These are phyloP conservation scores for Minunthozetes semirufus DNA, from an alignment of 2,888 invertebrate genomes.

Conservation along the genomic window DNA sequence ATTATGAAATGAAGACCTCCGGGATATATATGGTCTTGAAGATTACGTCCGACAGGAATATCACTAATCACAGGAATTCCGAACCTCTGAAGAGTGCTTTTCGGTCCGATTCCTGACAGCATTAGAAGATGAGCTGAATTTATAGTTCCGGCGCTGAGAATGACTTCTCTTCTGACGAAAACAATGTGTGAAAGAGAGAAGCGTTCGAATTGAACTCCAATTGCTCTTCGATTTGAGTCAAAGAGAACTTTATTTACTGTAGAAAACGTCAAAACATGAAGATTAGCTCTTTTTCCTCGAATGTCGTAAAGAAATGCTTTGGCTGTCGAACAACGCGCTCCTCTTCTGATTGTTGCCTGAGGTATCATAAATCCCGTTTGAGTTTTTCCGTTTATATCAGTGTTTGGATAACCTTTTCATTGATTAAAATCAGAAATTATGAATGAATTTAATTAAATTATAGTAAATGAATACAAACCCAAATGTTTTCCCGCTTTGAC, in stretches of 20 bases:
- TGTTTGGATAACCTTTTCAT: conserved; percentile 42
- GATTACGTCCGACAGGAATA: conserved; percentile 53
- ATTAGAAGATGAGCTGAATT: conserved; percentile 46
- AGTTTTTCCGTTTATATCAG: conserved; percentile 42
- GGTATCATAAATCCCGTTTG: conserved; percentile 69
- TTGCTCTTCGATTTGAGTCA: conserved; percentile 62
- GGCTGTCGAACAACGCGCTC: conserved; percentile 76
- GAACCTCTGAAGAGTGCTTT: conserved; percentile 46
- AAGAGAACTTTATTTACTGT: conserved; percentile 62
- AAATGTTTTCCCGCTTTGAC: conserved; percentile 40
- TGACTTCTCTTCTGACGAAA: conserved; percentile 42
- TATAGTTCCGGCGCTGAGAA: conserved; percentile 44
- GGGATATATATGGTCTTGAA: conserved; percentile 53
- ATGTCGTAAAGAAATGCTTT: conserved; percentile 79
- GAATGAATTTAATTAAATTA: too few relatives aligned
- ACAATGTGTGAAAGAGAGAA: conserved; percentile 39
- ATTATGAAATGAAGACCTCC: conserved; percentile 42
- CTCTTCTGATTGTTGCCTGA: conserved; percentile 79
- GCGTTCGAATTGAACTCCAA: conserved; percentile 17
- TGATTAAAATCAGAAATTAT: too few relatives aligned
- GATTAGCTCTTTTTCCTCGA: conserved; percentile 62
- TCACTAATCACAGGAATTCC: conserved; percentile 51
- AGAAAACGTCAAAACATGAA: conserved; percentile 74
- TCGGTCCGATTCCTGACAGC: conserved; percentile 46
- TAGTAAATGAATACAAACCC: too few relatives aligned